Evolutionary conservation across 2,888 invertebrate genomes (phyloP).

Genomic region (Agrotis clavis): DNA sequence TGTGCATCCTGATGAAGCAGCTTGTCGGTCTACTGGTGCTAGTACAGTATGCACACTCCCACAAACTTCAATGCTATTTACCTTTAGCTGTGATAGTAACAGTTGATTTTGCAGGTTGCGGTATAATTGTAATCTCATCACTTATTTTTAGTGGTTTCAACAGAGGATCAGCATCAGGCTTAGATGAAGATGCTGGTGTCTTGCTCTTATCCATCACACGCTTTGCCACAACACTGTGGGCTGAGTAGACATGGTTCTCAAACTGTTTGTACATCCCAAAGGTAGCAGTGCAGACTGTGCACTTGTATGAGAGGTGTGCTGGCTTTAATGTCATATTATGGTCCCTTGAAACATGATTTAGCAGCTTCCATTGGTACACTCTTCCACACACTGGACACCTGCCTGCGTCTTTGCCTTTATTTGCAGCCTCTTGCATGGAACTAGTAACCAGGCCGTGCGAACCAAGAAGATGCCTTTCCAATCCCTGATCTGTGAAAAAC

Average conservation of each 20-base stretch:
- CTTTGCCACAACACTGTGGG: conserved; percentile 97
- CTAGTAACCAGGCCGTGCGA: conserved; percentile 98
- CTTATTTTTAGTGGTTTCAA: conserved; percentile 97
- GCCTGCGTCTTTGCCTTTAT: conserved; percentile 98
- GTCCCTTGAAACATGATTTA: conserved; percentile 98
- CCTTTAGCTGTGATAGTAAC: conserved; percentile 88
- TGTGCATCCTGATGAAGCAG: conserved; percentile 77
- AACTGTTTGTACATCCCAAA: conserved; percentile 99
- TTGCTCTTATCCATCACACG: conserved; percentile 96
- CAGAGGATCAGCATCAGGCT: conserved; percentile 91
- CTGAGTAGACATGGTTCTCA: conserved; percentile 98
- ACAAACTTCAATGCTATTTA: conserved; percentile 81
- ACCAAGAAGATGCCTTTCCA: conserved; percentile 98
- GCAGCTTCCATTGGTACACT: conserved; percentile 95
- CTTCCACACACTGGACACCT: conserved; percentile 98
- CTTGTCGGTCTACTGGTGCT: conserved; percentile 67
- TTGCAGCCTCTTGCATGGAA: conserved; percentile 98
- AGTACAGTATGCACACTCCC: conserved; percentile 71
- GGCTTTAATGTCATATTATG: conserved; percentile 98
- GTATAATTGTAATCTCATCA: conserved; percentile 98
- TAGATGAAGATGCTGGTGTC: conserved; percentile 77
- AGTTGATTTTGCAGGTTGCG: conserved; percentile 94
- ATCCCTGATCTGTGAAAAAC: conserved; percentile 99
- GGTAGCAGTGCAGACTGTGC: conserved; percentile 98
- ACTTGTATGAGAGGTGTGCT: conserved; percentile 98